Percentiles rank a stretch among this genome's conserved stretches.
Conservation (phyloP, 1,140 invertebrate genomes). For the Frieseomelitta varia region DNA sequence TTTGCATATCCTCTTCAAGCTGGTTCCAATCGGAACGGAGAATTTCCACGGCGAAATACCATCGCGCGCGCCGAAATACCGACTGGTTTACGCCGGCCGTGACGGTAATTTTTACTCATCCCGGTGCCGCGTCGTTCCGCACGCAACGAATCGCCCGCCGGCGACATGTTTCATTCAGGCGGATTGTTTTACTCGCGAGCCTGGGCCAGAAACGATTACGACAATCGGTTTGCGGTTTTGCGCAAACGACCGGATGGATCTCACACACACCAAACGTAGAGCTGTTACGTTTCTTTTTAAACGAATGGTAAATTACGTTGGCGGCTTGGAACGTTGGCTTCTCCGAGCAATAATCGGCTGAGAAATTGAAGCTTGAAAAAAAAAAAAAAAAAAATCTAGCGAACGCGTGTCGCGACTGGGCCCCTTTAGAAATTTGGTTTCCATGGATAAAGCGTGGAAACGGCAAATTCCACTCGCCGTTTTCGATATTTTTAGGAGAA, state of each 20-base stretch:
- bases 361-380: background rate
- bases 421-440: no score
- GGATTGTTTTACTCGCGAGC: constrained; percentile 10
- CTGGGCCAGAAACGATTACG: background rate
- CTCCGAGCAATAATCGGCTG: background rate
- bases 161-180: constrained; percentile 12
- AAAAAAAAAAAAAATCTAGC: no score
- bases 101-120: constrained; percentile 3
- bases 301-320: background rate
- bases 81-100: background rate
- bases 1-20: background rate
- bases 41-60: background rate
- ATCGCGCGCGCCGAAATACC: background rate
- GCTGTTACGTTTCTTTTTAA: background rate
- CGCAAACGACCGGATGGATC: no score
- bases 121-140: background rate
- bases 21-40: background rate
- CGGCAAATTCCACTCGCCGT: no score
- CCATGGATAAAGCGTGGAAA: no score
- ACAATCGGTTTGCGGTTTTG: constrained; percentile 14
- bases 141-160: constrained; percentile 1
- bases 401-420: no score
- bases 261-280: no score
- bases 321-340: background rate
- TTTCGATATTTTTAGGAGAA: no score